These are phyloP conservation scores for Prinia subflava DNA, from an alignment of 2,113 vertebrate species.

Conservation along the genomic window DNA sequence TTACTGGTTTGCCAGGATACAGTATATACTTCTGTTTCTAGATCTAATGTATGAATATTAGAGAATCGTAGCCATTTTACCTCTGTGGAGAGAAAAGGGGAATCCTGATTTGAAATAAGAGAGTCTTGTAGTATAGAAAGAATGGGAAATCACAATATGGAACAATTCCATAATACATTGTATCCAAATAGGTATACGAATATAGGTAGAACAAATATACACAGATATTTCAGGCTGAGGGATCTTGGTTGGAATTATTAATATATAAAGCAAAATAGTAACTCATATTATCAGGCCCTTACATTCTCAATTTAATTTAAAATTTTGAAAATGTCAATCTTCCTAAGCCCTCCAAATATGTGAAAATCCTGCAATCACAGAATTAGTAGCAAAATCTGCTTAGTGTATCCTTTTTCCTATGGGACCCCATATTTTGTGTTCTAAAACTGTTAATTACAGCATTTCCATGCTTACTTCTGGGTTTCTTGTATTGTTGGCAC, in stretches of 20 bases:
- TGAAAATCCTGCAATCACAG: not conserved
- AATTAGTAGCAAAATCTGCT: not conserved
- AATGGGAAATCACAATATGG: not conserved
- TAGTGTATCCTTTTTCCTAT: not conserved
- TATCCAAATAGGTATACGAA: not conserved
- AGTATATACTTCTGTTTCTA: not conserved
- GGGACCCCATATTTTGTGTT: not conserved
- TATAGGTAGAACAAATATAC: not conserved
- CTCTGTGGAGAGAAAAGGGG: not conserved
- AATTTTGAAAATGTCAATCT: not conserved
- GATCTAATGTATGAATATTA: not conserved
- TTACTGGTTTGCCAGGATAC: not conserved
- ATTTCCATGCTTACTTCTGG: not conserved
- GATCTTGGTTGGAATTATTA: not conserved
- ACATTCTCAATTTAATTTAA: not conserved
- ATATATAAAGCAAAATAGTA: not conserved
- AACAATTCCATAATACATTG: not conserved
- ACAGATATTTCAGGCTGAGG: not conserved
- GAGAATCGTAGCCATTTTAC: not conserved
- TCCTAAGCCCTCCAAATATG: not conserved
- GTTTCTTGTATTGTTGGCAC: not conserved
- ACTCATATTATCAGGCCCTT: not conserved
- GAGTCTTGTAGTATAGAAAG: not conserved
- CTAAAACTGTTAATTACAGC: not conserved
- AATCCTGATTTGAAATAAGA: not conserved